Evolutionary conservation across 2,113 vertebrate genomes (phyloP).

Genomic region (Heloderma charlesbogerti): DNA sequence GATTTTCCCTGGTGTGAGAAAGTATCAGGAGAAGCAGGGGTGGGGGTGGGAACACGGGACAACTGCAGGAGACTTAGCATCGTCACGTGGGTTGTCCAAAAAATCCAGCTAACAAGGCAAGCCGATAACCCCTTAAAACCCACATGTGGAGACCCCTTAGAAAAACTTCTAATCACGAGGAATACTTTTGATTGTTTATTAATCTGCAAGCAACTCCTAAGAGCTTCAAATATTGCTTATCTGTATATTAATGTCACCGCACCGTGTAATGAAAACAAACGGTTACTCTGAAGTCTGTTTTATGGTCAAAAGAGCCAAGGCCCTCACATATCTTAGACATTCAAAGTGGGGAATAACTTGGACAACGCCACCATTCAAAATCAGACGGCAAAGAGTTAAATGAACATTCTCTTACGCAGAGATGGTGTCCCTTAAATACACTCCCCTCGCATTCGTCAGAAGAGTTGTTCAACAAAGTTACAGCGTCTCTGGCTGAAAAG

Average conservation of each 20-base stretch:
- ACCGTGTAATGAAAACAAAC: not conserved
- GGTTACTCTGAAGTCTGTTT: not conserved
- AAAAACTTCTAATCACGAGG: not conserved
- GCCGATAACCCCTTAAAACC: too few species aligned
- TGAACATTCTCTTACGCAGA: not conserved
- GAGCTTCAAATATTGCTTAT: not conserved
- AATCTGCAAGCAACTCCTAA: not conserved
- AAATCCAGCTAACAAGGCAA: too few species aligned
- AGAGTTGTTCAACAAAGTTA: not conserved
- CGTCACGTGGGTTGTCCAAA: too few species aligned
- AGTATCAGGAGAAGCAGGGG: too few species aligned
- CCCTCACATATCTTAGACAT: not conserved
- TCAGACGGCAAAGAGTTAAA: not conserved
- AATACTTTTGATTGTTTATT: not conserved
- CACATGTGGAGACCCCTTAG: not conserved
- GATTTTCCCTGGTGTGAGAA: too few species aligned
- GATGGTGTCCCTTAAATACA: not conserved
- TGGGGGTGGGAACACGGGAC: too few species aligned
- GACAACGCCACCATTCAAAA: not conserved
- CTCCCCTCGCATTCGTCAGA: not conserved
- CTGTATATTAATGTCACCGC: not conserved
- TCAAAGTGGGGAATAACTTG: not conserved
- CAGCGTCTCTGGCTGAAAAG: not conserved
- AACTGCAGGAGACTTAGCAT: too few species aligned
- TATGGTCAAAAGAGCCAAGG: not conserved